phyloP scores from a whole-genome alignment of 2,888 invertebrate species.

The Heliconius ethilla region DNA sequence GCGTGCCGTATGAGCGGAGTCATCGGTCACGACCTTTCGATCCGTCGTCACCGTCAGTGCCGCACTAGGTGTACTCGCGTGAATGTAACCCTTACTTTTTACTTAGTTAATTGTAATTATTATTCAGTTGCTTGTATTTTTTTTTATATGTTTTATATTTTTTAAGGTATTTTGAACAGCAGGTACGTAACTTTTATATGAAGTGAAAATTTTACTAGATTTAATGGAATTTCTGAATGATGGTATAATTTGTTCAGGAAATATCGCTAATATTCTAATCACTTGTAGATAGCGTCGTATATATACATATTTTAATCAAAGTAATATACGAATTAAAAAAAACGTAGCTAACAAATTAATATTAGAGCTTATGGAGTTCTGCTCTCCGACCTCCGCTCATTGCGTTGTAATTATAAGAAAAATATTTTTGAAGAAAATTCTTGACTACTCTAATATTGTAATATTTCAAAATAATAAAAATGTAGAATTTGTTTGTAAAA shows the following conservation, averaged over 20 bases:
- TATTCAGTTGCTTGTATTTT: too few species aligned
- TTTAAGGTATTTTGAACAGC: too few species aligned
- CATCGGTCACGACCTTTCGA: slow-evolving; percentile 36
- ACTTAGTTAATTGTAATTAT: too few species aligned
- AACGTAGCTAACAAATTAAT: neutral
- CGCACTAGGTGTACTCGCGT: slow-evolving; percentile 28
- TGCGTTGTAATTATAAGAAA: too few species aligned
- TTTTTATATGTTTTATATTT: too few species aligned
- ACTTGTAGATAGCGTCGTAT: neutral
- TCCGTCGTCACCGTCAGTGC: slow-evolving; percentile 24
- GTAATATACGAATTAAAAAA: neutral
- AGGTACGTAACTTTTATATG: too few species aligned
- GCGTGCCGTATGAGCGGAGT: slow-evolving; percentile 33
- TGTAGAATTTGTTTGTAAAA: too few species aligned
- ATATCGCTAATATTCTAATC: neutral
- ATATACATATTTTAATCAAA: neutral
- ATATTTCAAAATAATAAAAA: too few species aligned
- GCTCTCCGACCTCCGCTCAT: too few species aligned
- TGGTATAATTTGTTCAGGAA: neutral
- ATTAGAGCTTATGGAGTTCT: neutral
- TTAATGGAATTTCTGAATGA: neutral
- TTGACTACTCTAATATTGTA: too few species aligned
- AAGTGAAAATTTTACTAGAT: too few species aligned
- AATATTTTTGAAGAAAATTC: too few species aligned
- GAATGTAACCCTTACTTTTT: neutral